Evolutionary conservation across 1,140 invertebrate species (phyloP), one percentile per base, ranked within the genome.

Genomic region (Triops cancriformis): DNA sequence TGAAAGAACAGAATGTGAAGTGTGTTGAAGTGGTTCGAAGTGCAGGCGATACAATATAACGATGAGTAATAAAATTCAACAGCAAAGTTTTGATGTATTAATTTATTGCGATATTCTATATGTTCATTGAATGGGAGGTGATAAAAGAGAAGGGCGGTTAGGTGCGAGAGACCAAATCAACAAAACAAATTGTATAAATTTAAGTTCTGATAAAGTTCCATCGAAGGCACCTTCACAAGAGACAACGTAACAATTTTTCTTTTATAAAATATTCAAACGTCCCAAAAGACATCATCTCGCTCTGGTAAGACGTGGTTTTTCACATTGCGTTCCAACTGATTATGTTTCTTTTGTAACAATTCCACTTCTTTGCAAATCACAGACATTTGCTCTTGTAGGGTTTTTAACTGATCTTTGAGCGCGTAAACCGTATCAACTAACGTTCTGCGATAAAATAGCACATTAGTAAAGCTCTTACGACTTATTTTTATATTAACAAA

Each of bases 391-490:
- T 79, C 84, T 81, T 88, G 86, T 76, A 92, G 81, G 73, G 88
- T 86, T 43, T 85, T 85, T 76, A 92, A 85, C 84, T 91, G 88
- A 81, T 87, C 88, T 82, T 89, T 90, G 76, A 92, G 81, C 73
- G 88, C 86, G 83, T 90, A 90, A 79, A 92, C 90, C 37, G 90
- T 90, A 82, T 92, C 89, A 79, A 90, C 88, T 77, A 92, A 82
- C 81, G 86, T 88, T 84, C 90, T 91, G 82, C 77, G 84, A 81
- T 82, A 80, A 78, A 82, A 80, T 72, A 79, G 72, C 73, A 42
- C 14, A 75, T 27, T 0, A 72, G 14, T 23, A 72, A 37, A 26
- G 5, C 31, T 73, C 41, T 4, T 1, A 27, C n/a, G 28, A 76
- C 4, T 27, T n/a, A 37, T 26, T 18, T 73, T 77, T 27, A 42